Percentiles rank a stretch among this genome's conserved stretches.
These are phyloP conservation scores for Poeciliopsis occidentalis DNA, from an alignment of 2,113 vertebrate genomes.

Conservation along the genomic window DNA sequence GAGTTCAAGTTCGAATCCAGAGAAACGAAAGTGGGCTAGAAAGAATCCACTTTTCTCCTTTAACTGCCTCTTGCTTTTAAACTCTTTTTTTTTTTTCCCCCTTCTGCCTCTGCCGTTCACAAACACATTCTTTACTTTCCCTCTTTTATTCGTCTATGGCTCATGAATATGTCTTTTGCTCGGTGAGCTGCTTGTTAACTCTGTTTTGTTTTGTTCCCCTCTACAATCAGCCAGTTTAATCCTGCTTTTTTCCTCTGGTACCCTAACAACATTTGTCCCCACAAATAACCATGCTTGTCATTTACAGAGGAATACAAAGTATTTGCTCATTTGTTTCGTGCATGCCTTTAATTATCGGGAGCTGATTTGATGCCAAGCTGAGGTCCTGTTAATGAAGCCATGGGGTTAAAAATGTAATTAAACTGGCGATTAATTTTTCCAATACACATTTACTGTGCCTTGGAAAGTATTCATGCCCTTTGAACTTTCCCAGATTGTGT, in stretches of 20 bases:
- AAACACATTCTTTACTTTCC: slow-evolving; percentile 47
- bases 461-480: too few relatives aligned
- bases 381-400: background rate
- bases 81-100: slow-evolving; percentile 28
- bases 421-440: background rate
- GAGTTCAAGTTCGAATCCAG: slow-evolving; percentile 51
- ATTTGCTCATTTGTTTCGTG: slow-evolving; percentile 4
- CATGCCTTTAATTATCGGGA: slow-evolving; percentile 7
- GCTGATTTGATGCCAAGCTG: background rate
- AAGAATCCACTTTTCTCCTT: slow-evolving; percentile 62
- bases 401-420: background rate
- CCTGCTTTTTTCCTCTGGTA: background rate
- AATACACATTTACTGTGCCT: too few relatives aligned
- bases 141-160: slow-evolving; percentile 27
- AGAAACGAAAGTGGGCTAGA: slow-evolving; percentile 56
- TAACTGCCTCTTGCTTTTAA: slow-evolving; percentile 22
- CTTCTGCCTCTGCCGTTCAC: slow-evolving; percentile 12
- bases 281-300: slow-evolving; percentile 18
- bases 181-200: slow-evolving; percentile 41
- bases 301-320: slow-evolving; percentile 22
- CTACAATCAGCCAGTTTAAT: slow-evolving; percentile 5
- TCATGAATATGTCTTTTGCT: slow-evolving; percentile 23
- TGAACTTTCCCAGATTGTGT: too few relatives aligned
- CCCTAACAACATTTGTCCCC: slow-evolving; percentile 24
- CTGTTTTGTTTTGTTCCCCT: slow-evolving; percentile 41